Evolutionary conservation across 2,888 invertebrate species (phyloP), one percentile per base, ranked within the genome.

Genomic region (Scaptomyza polygonia): DNA sequence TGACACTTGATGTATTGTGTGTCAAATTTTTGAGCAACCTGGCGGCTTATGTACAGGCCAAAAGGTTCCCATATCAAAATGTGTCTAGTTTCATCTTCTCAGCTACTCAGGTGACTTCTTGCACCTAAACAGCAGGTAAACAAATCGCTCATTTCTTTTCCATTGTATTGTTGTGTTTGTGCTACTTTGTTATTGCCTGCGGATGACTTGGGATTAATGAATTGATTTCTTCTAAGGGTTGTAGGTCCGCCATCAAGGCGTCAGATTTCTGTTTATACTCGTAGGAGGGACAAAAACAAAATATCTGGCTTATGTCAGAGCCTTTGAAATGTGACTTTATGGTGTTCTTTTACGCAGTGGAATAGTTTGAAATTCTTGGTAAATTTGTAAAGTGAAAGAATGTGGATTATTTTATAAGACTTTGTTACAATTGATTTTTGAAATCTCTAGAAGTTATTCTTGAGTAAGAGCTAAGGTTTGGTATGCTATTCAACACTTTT

Each of bases 1-100:
- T 59, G 73, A 40, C 80, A 62, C 55, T 80, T 77, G 84, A 84
- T 71, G 40, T 62, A 78, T 71, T 71, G 59, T 74, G 66, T 81
- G 79, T 84, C 81, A 84, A 71, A 59, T 62, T 65, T 64, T 70
- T 44, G 25, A 42, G 51, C 53, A 52, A n/a, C 21, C 48, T 21
- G 29, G 57, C 67, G 61, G 48, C n/a, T 39, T 54, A 45, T 65
- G 55, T 54, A 51, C 18, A 12, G 48, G 6, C 8, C 2, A 29
- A 54, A 6, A 18, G 32, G 7, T 54, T 12, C 49, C n/a, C 16
- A 36, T 40, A 74, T 58, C 55, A 49, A 61, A 68, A 57, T 36
- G 69, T 68, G 63, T 64, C 64, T 47, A 61, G 25, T 49, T 53
- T 36, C 45, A 36, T 48, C 18, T 57, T 30, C 25, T 12, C n/a